Evolutionary conservation across 1,140 invertebrate genomes (phyloP).

Genomic region (Drosophila sproati): DNA sequence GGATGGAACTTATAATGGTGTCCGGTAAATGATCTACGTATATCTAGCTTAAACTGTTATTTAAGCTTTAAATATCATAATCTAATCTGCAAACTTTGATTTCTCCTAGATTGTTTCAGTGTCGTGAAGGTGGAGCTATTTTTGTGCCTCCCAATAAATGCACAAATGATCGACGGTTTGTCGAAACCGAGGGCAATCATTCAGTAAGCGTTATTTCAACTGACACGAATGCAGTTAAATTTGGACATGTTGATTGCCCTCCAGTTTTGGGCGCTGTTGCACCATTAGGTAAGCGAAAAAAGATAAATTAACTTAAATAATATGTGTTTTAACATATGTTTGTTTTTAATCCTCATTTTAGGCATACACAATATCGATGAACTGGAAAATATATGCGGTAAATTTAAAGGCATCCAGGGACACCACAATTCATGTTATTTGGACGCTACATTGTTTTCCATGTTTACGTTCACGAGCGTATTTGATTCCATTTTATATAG

Average conservation of each 20-base stretch:
- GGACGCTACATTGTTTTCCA: conserved; percentile 97
- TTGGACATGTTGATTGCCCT: conserved; percentile 88
- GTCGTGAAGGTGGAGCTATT: conserved; percentile 86
- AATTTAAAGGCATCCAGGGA: conserved; percentile 96
- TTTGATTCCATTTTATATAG: conserved; percentile 96
- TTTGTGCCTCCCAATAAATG: conserved; percentile 92
- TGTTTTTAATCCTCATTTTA: conserved; percentile 30
- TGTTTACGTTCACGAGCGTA: conserved; percentile 98
- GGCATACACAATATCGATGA: conserved; percentile 86
- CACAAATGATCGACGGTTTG: conserved; percentile 91
- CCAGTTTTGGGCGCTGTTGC: conserved; percentile 91
- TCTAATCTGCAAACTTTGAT: background rate
- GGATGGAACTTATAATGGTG: conserved; percentile 91
- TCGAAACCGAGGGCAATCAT: conserved; percentile 85
- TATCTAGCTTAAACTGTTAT: background rate
- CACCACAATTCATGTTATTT: conserved; percentile 99
- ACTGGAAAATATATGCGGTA: conserved; percentile 89
- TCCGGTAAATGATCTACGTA: conserved; percentile 54
- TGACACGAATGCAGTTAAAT: conserved; percentile 59
- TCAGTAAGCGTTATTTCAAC: conserved; percentile 32
- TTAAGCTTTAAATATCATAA: background rate
- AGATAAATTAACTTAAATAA: conserved; percentile 68
- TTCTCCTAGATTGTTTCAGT: conserved; percentile 63
- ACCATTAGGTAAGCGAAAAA: conserved; percentile 88
- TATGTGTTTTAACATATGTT: background rate